Evolutionary conservation across 2,113 vertebrate genomes (phyloP).

Genomic region (Dromas ardeola): DNA sequence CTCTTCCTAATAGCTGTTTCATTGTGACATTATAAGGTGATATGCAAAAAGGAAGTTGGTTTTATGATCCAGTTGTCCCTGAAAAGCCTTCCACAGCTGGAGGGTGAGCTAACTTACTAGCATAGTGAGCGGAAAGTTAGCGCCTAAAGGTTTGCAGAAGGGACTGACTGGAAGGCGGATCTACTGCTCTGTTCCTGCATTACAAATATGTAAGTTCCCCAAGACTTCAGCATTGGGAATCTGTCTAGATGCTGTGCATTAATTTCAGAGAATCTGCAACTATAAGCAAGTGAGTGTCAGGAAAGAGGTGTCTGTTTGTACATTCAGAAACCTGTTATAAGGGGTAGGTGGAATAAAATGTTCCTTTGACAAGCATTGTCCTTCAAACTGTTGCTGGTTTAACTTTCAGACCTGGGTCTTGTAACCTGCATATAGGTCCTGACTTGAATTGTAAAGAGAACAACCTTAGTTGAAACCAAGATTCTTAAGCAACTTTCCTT

Average conservation of each 20-base stretch:
- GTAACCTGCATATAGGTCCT: background rate
- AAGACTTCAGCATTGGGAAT: background rate
- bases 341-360: background rate
- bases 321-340: background rate
- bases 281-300: background rate
- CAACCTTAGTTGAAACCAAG: background rate
- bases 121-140: background rate
- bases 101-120: background rate
- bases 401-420: background rate
- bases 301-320: background rate
- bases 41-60: background rate
- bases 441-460: background rate
- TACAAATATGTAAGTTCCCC: background rate
- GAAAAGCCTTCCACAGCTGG: background rate
- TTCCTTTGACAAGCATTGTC: background rate
- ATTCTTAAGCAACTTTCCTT: background rate
- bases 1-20: background rate
- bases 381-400: background rate
- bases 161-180: background rate
- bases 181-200: background rate
- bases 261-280: background rate
- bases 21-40: background rate
- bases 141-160: background rate
- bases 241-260: background rate
- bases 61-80: background rate